Conservation (phyloP, 2,888 invertebrate genomes). For the Epinotia bilunana region DNA sequence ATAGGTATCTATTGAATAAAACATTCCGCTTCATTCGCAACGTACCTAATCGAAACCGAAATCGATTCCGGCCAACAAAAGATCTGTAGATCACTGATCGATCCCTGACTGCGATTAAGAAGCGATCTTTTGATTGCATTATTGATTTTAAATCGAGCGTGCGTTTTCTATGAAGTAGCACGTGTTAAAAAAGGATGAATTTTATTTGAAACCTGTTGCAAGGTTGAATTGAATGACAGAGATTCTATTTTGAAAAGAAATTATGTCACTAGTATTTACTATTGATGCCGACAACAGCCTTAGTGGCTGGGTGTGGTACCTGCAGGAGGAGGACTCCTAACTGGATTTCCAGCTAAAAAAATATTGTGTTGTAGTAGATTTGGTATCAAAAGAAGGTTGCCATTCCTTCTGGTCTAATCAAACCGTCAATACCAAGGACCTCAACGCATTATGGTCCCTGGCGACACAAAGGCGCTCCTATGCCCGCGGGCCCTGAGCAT, state of each 20-base stretch:
- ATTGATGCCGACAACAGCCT: too few relatives aligned
- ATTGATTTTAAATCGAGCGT: conserved; percentile 81
- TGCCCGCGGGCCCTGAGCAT: conserved; percentile 59
- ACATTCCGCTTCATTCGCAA: conserved; percentile 64
- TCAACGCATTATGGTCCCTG: conserved; percentile 47
- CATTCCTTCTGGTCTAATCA: neutral
- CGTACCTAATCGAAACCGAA: conserved; percentile 68
- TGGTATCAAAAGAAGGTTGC: too few relatives aligned
- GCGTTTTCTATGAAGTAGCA: conserved; percentile 62
- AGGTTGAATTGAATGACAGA: conserved; percentile 46
- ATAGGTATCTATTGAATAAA: conserved; percentile 1
- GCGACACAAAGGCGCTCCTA: conserved; percentile 64
- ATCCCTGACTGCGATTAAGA: conserved; percentile 78
- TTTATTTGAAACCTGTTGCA: conserved; percentile 47
- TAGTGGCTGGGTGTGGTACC: too few relatives aligned
- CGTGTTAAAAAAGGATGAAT: conserved; percentile 47
- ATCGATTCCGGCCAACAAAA: conserved; percentile 79
- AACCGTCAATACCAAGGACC: conserved; percentile 26
- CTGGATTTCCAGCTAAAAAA: neutral
- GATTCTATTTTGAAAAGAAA: conserved; percentile 13
- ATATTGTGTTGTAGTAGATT: neutral
- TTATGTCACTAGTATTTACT: neutral
- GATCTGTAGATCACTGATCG: conserved; percentile 77
- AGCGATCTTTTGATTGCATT: conserved; percentile 74
- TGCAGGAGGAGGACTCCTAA: too few relatives aligned